Evolutionary conservation across 2,797 vertebrate species (phyloP).

Genomic region (Pseudopleuronectes americanus): DNA sequence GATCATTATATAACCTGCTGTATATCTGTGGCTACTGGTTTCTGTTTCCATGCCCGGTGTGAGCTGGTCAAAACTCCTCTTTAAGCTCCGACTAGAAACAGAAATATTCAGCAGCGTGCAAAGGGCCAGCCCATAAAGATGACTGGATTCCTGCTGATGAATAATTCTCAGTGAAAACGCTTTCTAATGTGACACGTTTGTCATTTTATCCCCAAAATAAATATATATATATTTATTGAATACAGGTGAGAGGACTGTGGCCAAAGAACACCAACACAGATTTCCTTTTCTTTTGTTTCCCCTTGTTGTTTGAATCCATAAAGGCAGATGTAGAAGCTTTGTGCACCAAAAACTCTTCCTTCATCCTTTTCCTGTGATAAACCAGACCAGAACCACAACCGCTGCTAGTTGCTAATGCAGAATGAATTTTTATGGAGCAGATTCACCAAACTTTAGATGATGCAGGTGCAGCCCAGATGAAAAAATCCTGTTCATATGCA

Average conservation of each 20-base stretch:
- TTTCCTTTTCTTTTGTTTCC: slow-evolving; percentile 9
- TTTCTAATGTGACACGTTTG: slow-evolving; percentile 64
- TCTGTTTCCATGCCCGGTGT: slow-evolving; percentile 40
- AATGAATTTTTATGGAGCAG: background rate
- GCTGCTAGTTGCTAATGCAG: background rate
- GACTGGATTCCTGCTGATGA: slow-evolving; percentile 68
- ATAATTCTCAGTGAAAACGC: slow-evolving; percentile 75
- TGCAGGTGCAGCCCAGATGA: too few relatives aligned
- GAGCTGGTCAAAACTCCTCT: slow-evolving; percentile 63
- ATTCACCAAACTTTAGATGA: background rate
- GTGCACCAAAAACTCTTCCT: background rate
- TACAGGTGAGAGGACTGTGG: slow-evolving; percentile 37
- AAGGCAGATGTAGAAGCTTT: background rate
- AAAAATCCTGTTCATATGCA: background rate
- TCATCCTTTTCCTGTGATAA: background rate
- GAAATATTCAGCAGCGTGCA: slow-evolving; percentile 77
- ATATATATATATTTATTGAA: slow-evolving; percentile 3
- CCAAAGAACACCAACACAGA: slow-evolving; percentile 6
- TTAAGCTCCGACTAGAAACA: slow-evolving; percentile 73
- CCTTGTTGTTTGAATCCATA: too few relatives aligned
- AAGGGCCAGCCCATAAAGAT: slow-evolving; percentile 61
- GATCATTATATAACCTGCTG: slow-evolving; percentile 67
- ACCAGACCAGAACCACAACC: background rate
- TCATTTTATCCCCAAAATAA: slow-evolving; percentile 51
- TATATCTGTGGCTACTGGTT: slow-evolving; percentile 48